Evolutionary conservation across 2,888 invertebrate genomes (phyloP).

Genomic region (Carpatolechia fugitivella): DNA sequence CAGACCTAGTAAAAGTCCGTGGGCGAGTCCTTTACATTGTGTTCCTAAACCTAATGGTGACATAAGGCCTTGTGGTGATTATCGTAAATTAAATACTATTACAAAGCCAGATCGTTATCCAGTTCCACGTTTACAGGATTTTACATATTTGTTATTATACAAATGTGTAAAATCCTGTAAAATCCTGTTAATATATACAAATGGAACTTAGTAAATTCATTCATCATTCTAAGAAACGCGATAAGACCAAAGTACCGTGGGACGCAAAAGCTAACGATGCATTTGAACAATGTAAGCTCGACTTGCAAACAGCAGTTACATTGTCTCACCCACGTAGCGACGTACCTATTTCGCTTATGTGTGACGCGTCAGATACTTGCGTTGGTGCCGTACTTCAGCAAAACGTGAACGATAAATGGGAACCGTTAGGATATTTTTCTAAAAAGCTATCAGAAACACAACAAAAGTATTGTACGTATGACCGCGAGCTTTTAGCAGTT

Average conservation of each 20-base stretch:
- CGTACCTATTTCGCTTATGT: slow-evolving; percentile 29
- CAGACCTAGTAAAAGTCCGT: too few species aligned
- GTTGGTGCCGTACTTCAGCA: slow-evolving; percentile 45
- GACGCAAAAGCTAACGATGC: slow-evolving; percentile 13
- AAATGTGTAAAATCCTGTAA: slow-evolving; percentile 32
- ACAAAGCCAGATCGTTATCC: too few species aligned
- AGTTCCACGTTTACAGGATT: too few species aligned
- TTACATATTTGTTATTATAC: too few species aligned
- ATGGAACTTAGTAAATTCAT: slow-evolving; percentile 30
- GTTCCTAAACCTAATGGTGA: too few species aligned
- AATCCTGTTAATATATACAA: too few species aligned
- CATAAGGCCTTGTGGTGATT: too few species aligned
- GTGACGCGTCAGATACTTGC: slow-evolving; percentile 42
- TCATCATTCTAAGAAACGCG: slow-evolving; percentile 24
- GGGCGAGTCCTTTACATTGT: too few species aligned
- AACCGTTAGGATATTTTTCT: slow-evolving; percentile 43
- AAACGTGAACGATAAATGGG: slow-evolving; percentile 23
- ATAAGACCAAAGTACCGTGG: slow-evolving; percentile 23
- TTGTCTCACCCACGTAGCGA: slow-evolving; percentile 30
- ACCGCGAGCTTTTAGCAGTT: slow-evolving; percentile 26
- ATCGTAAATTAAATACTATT: too few species aligned
- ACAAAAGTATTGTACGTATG: too few species aligned
- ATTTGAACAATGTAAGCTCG: slow-evolving; percentile 29
- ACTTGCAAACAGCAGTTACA: slow-evolving; percentile 26
- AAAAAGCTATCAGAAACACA: slow-evolving; percentile 36